These are phyloP conservation scores for Vollenhovia emeryi DNA, from an alignment of 1,140 invertebrate species.

Conservation along the genomic window DNA sequence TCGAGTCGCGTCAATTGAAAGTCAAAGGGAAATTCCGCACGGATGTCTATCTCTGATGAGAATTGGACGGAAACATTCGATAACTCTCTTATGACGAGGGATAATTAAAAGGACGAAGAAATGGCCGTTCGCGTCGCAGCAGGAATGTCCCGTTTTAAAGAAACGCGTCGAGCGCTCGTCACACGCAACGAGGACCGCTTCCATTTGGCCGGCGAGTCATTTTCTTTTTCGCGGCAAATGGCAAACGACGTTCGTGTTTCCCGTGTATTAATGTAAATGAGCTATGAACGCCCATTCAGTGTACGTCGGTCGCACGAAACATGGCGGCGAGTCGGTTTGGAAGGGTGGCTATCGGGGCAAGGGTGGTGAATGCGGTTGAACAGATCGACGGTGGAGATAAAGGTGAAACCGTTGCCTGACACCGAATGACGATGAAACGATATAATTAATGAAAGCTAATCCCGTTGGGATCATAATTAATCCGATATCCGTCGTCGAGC, in stretches of 20 bases:
- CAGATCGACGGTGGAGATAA: slow-evolving; percentile 68
- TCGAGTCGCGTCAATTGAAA: not conserved
- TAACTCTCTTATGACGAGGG: slow-evolving; percentile 23
- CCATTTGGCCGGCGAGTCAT: slow-evolving; percentile 5
- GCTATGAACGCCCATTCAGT: slow-evolving; percentile 69
- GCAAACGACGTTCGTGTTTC: slow-evolving; percentile 61
- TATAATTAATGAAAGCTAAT: slow-evolving; percentile 59
- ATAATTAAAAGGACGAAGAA: slow-evolving; percentile 29
- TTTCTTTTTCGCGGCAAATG: slow-evolving; percentile 43
- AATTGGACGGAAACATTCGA: slow-evolving; percentile 3
- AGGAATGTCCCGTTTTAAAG: not conserved
- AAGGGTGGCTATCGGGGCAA: slow-evolving; percentile 24
- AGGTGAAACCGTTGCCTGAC: slow-evolving; percentile 56
- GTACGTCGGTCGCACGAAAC: slow-evolving; percentile 66
- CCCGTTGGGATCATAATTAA: slow-evolving; percentile 34
- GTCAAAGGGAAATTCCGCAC: not conserved
- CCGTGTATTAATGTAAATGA: slow-evolving; percentile 71
- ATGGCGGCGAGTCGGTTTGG: slow-evolving; percentile 46
- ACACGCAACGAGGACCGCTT: not conserved
- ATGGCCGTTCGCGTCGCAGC: not conserved
- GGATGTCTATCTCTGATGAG: slow-evolving; percentile 16
- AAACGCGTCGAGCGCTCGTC: not conserved
- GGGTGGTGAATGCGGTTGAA: slow-evolving; percentile 39
- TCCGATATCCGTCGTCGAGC: slow-evolving; percentile 8
- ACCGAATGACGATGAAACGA: slow-evolving; percentile 43